These are phyloP conservation scores for Trichogramma pretiosum DNA, from an alignment of 1,140 invertebrate species.

Conservation along the genomic window DNA sequence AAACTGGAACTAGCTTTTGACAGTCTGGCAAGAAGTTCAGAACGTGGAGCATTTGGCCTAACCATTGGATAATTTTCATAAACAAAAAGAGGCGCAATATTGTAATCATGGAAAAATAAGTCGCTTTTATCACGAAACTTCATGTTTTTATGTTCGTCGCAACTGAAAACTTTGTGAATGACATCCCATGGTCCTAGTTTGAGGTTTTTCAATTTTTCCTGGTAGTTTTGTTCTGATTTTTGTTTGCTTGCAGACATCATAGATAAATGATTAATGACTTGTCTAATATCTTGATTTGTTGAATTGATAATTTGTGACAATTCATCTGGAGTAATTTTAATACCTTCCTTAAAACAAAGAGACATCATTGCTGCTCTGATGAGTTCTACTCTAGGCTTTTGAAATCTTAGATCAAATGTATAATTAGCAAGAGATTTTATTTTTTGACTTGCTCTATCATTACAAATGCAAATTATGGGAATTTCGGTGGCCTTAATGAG, in stretches of 20 bases:
- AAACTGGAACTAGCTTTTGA: slow-evolving; percentile 77
- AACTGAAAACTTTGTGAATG: slow-evolving; percentile 77
- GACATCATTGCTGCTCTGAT: slow-evolving; percentile 86
- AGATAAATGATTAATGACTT: slow-evolving; percentile 82
- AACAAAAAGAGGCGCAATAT: slow-evolving; percentile 87
- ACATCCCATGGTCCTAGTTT: slow-evolving; percentile 93
- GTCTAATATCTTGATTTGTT: slow-evolving; percentile 87
- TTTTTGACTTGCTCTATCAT: slow-evolving; percentile 90
- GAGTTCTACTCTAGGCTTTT: slow-evolving; percentile 76
- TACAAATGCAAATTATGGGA: slow-evolving; percentile 98
- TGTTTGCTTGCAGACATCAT: slow-evolving; percentile 58
- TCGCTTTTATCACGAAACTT: slow-evolving; percentile 76
- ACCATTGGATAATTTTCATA: slow-evolving; percentile 93
- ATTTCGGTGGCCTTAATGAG: slow-evolving; percentile 86
- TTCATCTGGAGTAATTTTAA: slow-evolving; percentile 70
- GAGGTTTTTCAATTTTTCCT: too few species aligned
- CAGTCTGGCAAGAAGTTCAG: slow-evolving; percentile 57
- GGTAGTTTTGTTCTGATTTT: slow-evolving; percentile 49
- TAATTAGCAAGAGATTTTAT: slow-evolving; percentile 89
- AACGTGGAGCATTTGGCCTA: slow-evolving; percentile 54
- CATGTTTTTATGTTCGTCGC: slow-evolving; percentile 75
- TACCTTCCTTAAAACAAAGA: slow-evolving; percentile 84
- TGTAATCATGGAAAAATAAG: slow-evolving; percentile 97
- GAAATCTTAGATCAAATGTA: slow-evolving; percentile 86
- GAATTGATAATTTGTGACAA: slow-evolving; percentile 77